Evolutionary conservation across 2,113 vertebrate genomes (phyloP), one percentile per base, ranked within the genome.

Genomic region (Dendropsophus ebraccatus): DNA sequence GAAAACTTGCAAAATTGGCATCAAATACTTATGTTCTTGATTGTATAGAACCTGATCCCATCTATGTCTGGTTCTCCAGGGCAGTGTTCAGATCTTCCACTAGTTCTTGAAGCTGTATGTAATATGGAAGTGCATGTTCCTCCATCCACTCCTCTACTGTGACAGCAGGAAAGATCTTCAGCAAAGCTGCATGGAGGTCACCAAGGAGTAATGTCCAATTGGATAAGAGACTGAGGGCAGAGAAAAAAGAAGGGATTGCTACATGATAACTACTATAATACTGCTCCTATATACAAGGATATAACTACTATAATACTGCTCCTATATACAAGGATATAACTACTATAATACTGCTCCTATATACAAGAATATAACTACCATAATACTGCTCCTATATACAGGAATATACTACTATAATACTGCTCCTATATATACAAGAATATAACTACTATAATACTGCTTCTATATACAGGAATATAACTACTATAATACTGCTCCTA

Each of bases 91-190:
- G 92, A 23, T 98, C 96, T 87, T 94, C 90, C 5, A 94, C 88
- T 67, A 97, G 88, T 19, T 74, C 88, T 89, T 95, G 95, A 54
- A 99, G 90, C 78, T 91, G 94, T 77, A 89, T 90, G 73, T 94
- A 85, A 54, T 94, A 94, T 0, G 96, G 95, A 6, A 89, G 89
- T 72, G 96, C 93, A 0, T 99, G 96, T 88, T 99, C 96, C 82
- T 97, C 95, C 81, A 97, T 90, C 97, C 98, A 99, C 88, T 99
- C 98, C 82, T 97, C 94, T 62, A 93, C 90, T 0, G 96, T 89
- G 12, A 93, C 90, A 0, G 90, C 85, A 74, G 93, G 95, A 91
- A 97, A 99, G 74, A 96, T 87, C 1, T 81, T 89, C 8, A 88
- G 82, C 94, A 99, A 95, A 90, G 96, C 96, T 2, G 88, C 90